phyloP scores from a whole-genome alignment of 2,113 vertebrate genomes.

The Bufo bufo region DNA sequence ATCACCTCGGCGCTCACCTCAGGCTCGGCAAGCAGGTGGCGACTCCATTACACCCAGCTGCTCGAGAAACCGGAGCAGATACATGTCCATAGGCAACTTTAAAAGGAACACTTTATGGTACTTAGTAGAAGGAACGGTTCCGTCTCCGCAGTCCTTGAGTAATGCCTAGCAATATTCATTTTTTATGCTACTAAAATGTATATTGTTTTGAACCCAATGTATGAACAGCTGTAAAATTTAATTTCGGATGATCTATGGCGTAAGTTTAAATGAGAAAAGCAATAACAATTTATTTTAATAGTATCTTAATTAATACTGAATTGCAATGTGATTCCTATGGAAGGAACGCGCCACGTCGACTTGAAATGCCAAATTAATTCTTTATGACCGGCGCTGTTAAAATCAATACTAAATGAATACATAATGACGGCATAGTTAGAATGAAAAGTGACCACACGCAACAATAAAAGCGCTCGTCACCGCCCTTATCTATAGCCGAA shows the following conservation, averaged over 20 bases:
- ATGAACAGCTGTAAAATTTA: conserved; percentile 56
- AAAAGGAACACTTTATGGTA: neutral
- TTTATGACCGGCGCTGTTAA: conserved; percentile 73
- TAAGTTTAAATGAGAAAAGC: conserved; percentile 63
- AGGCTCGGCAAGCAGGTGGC: conserved; percentile 25
- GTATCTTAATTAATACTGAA: conserved; percentile 74
- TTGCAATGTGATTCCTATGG: conserved; percentile 67
- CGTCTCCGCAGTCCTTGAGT: neutral
- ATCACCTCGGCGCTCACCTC: conserved; percentile 49
- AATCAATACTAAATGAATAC: conserved; percentile 79
- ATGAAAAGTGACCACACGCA: conserved; percentile 73
- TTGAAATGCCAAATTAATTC: conserved; percentile 75
- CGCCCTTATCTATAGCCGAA: conserved; percentile 62
- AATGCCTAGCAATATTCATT: neutral
- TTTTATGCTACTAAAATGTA: conserved; percentile 25
- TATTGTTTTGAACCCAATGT: conserved; percentile 45
- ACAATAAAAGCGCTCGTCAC: conserved; percentile 68
- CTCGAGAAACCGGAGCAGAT: conserved; percentile 36
- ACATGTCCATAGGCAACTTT: conserved; percentile 33
- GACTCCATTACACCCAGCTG: conserved; percentile 42
- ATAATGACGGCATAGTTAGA: conserved; percentile 77
- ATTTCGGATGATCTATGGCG: conserved; percentile 57
- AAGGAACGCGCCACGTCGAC: conserved; percentile 67
- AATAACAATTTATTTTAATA: conserved; percentile 61
- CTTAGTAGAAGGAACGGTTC: neutral